Percentiles rank a stretch among this genome's conserved stretches.
phyloP scores from a whole-genome alignment of 1,140 invertebrate genomes.

The Pentalonia nigronervosa region DNA sequence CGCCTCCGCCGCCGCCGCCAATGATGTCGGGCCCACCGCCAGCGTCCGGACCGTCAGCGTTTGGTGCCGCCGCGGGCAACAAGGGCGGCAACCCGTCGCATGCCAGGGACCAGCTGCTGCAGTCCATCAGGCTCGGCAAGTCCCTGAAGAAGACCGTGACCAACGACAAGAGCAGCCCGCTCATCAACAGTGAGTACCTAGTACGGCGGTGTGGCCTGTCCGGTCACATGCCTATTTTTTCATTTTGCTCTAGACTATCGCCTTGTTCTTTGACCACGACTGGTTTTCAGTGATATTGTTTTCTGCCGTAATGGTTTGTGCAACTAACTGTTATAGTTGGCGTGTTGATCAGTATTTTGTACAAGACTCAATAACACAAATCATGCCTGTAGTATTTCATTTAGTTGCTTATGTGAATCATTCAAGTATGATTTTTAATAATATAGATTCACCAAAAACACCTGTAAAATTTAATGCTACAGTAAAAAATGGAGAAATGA shows the following conservation, averaged over 20 bases:
- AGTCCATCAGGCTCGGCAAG: conserved; percentile 83
- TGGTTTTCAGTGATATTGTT: neutral
- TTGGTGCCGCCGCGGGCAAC: conserved; percentile 65
- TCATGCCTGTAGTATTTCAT: neutral
- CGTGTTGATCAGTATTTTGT: neutral
- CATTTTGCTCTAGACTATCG: neutral
- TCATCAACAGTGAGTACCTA: conserved; percentile 70
- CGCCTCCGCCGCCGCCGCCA: conserved; percentile 25
- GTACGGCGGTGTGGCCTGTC: neutral
- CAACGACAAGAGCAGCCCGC: conserved; percentile 86
- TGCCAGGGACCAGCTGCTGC: conserved; percentile 74
- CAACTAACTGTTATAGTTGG: neutral
- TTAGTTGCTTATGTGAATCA: conserved; percentile 29
- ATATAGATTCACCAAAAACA: conserved; percentile 57
- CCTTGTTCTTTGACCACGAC: neutral
- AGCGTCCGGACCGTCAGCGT: conserved; percentile 71
- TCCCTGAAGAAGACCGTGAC: conserved; percentile 86
- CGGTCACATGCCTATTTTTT: neutral
- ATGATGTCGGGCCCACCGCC: conserved; percentile 63
- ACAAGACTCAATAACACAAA: neutral
- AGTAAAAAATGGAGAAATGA: conserved; percentile 42
- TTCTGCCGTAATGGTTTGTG: neutral
- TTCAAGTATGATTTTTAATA: conserved; percentile 39
- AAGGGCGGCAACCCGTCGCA: conserved; percentile 65
- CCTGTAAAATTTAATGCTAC: conserved; percentile 47